A percentile compares a stretch with the other conserved stretches of the same genome.
Evolutionary conservation across 2,888 invertebrate species (phyloP).

Genomic region (Linnaemya vulpina): DNA sequence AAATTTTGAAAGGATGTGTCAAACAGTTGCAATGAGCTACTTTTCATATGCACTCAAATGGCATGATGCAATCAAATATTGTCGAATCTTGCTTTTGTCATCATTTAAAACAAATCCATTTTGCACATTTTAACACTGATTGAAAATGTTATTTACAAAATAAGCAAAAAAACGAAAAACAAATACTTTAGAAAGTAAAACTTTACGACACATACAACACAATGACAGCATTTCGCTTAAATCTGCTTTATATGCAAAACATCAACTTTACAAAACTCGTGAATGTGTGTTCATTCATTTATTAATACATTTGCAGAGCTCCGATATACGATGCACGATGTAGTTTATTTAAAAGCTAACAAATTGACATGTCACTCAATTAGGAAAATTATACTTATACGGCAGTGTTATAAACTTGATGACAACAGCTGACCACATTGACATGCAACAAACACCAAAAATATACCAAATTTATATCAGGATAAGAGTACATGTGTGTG

Average conservation of each 20-base stretch:
- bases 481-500: neutral
- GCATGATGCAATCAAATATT: neutral
- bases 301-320: slow-evolving; percentile 52
- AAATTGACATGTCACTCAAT: slow-evolving; percentile 71
- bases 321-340: slow-evolving; percentile 39
- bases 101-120: slow-evolving; percentile 23
- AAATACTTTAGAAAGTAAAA: neutral
- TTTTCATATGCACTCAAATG: neutral
- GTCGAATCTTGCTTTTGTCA: neutral
- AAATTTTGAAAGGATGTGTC: neutral
- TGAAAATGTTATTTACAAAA: slow-evolving; percentile 29
- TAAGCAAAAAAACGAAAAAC: too few species aligned
- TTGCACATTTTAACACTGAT: slow-evolving; percentile 18
- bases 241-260: neutral
- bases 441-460: slow-evolving; percentile 66
- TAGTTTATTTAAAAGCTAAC: slow-evolving; percentile 54
- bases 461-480: slow-evolving; percentile 48
- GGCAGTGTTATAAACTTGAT: slow-evolving; percentile 66
- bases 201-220: neutral
- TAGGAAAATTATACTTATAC: slow-evolving; percentile 67
- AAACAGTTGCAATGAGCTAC: neutral
- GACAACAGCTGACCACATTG: slow-evolving; percentile 68
- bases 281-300: slow-evolving; percentile 45
- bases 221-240: neutral
- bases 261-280: slow-evolving; percentile 6